Evolutionary conservation across 1,140 invertebrate species (phyloP), one percentile per base, ranked within the genome.

Genomic region (Pemphigus obesinymphae): DNA sequence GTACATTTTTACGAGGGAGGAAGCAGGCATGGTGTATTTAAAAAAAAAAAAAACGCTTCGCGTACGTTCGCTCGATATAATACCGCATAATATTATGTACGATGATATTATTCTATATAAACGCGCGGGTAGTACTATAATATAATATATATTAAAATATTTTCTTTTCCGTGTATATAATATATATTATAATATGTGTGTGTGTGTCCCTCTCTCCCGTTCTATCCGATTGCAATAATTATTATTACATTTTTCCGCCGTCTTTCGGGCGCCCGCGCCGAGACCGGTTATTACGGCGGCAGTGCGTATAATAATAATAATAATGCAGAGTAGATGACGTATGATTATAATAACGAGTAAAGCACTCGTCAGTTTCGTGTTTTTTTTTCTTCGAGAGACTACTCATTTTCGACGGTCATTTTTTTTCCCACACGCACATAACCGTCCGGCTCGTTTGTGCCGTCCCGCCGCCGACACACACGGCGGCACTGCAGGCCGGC

Each of bases 231-330:
- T n/a, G n/a, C n/a, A n/a, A n/a, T n/a, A n/a, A n/a, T 31, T 13
- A 20, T 50, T 29, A 31, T 73, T 31, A 48, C 10, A 26, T 37
- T 66, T 50, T 45, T 43, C 10, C 17, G 50, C 43, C 17, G 26
- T 17, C 8, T 8, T 15, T 37, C 10, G 31, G 63, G 43, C 45
- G 43, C 45, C 43, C 3, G 43, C 43, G n/a, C n/a, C n/a, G 15
- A 73, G 70, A 73, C 70, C 70, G 70, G 70, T 73, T 73, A 50
- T 50, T 50, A 73, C 43, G 43, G 11, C 66, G 37, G 6, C 66
- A 5, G 61, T n/a, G n/a, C 20, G 7, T n/a, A 13, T 13, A 4
- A 40, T 40, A 40, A 68, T 40, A 40, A 29, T 63, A 63, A 63
- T 10, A 34, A 63, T 26, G 29, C 58, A 17, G 31, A 63, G 10